phyloP scores from a whole-genome alignment of 2,797 vertebrate genomes.

The Epinephelus malabaricus region DNA sequence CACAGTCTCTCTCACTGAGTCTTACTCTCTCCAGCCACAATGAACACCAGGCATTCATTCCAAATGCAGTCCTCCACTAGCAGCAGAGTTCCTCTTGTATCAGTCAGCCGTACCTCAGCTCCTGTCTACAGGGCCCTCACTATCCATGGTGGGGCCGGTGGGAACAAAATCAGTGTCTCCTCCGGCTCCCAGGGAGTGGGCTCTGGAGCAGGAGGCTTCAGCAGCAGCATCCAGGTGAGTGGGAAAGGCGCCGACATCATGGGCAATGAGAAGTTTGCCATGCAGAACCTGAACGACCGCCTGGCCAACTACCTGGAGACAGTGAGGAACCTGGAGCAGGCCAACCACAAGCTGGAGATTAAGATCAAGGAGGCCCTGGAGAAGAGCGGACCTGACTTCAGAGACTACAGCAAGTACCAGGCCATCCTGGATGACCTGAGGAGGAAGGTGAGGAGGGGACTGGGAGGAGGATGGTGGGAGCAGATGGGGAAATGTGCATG shows the following conservation, averaged over 20 bases:
- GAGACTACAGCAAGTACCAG: slow-evolving; percentile 91
- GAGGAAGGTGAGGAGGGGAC: slow-evolving; percentile 87
- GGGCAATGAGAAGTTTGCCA: slow-evolving; percentile 93
- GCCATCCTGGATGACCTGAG: slow-evolving; percentile 90
- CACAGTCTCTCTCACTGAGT: slow-evolving; percentile 68
- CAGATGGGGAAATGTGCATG: slow-evolving; percentile 3
- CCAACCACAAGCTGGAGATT: slow-evolving; percentile 90
- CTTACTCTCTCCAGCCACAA: slow-evolving; percentile 69
- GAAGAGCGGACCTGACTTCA: slow-evolving; percentile 89
- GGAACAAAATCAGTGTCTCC: slow-evolving; percentile 84
- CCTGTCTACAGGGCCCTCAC: slow-evolving; percentile 81
- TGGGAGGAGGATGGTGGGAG: neutral
- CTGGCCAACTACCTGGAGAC: slow-evolving; percentile 94
- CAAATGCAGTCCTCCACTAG: slow-evolving; percentile 77
- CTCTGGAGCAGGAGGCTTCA: slow-evolving; percentile 64
- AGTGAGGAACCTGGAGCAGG: slow-evolving; percentile 91
- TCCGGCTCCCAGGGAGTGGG: slow-evolving; percentile 53
- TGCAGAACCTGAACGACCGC: slow-evolving; percentile 94
- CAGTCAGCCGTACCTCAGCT: slow-evolving; percentile 65
- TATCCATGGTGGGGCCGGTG: slow-evolving; percentile 89
- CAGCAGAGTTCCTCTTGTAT: slow-evolving; percentile 65
- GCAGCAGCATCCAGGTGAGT: slow-evolving; percentile 73
- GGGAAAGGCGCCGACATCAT: slow-evolving; percentile 82
- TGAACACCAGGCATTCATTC: slow-evolving; percentile 79
- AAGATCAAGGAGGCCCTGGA: slow-evolving; percentile 93